Base-by-base conservation (phyloP, 2,113 vertebrate genomes). In the Caretta caretta region DNA sequence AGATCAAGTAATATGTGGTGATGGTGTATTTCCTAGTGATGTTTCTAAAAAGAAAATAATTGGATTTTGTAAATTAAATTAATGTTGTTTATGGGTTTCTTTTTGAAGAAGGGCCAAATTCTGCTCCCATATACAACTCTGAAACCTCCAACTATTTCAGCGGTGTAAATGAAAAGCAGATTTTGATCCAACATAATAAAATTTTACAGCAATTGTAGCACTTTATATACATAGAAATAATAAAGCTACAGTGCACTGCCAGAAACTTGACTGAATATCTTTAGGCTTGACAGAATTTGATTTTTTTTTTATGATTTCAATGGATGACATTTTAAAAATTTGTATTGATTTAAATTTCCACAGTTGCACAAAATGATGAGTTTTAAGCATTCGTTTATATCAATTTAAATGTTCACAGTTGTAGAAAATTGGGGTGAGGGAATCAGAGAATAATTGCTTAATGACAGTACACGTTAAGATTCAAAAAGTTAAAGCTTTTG, bases 111-210 rank as follows among this genome's bases (percentile, higher is more conserved):
- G 84, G 31, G 76, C n/a, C 20, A 38, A 76, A 83, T 51, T 86
- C 75, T 57, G 17, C 9, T 51, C 35, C 80, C 22, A 84, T 14
- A 48, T 69, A n/a, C 50, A 92, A 59, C 14, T 50, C 53, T 65
- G 31, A 38, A 72, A 14, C 80, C 42, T 80, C 38, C n/a, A 46
- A 80, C 48, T 88, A 80, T 54, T 92, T 89, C 78, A 53, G 38
- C 27, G 49, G 48, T 35, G 87, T 49, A 85, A 84, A 1, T 50
- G 59, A 95, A 85, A 7, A 62, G 49, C 0, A 83, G n/a, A 78
- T 80, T 90, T 92, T 83, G 81, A 72, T n/a, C 7, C 46, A 17
- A 86, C 35, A 2, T 93, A 85, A 80, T 94, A 54, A 91, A n/a
- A 35, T 2, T 51, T 8, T 10, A 0, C 7, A 50, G 1, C 0